These are phyloP conservation scores for Oscheius sp. DNA, from an alignment of 2,888 invertebrate genomes.

Conservation along the genomic window DNA sequence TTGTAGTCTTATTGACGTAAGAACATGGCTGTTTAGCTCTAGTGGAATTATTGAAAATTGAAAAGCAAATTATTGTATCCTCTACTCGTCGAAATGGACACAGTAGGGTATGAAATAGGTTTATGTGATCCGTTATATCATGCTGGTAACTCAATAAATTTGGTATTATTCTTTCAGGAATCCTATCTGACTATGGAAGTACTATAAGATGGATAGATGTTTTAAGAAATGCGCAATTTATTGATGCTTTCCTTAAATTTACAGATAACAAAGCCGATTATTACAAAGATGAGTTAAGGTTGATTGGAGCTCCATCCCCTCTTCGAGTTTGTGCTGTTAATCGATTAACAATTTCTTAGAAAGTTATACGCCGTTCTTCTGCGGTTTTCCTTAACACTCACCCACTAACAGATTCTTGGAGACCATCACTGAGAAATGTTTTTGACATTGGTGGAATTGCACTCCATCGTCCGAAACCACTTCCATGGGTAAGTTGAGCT, in stretches of 20 bases:
- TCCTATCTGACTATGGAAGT: constrained; percentile 26
- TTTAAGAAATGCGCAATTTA: constrained; percentile 7
- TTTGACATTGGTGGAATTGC: constrained; percentile 47
- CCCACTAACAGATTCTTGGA: constrained; percentile 18
- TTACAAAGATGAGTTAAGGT: not conserved
- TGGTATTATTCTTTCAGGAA: constrained; percentile 8
- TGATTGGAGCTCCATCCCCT: not conserved
- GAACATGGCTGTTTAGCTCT: constrained; percentile 28
- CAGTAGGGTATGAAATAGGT: constrained; percentile 38
- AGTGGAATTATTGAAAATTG: constrained; percentile 33
- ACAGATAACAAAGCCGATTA: constrained; percentile 17
- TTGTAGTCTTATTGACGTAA: not conserved
- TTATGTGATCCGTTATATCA: constrained; percentile 32
- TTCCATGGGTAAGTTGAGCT: constrained; percentile 11
- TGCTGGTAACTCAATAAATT: constrained; percentile 33
- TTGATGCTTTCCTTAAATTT: constrained; percentile 10
- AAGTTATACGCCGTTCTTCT: not conserved
- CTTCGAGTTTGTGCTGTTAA: not conserved
- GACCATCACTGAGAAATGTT: constrained; percentile 9
- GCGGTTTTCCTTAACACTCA: constrained; percentile 25
- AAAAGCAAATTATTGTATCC: constrained; percentile 45
- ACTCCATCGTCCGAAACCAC: constrained; percentile 29
- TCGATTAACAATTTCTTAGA: not conserved
- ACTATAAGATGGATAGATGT: constrained; percentile 1
- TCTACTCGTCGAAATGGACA: constrained; percentile 47